A percentile compares a stretch with the other conserved stretches of the same genome.
Evolutionary conservation across 2,113 vertebrate species (phyloP).

Genomic region (Chinchilla lanigera): DNA sequence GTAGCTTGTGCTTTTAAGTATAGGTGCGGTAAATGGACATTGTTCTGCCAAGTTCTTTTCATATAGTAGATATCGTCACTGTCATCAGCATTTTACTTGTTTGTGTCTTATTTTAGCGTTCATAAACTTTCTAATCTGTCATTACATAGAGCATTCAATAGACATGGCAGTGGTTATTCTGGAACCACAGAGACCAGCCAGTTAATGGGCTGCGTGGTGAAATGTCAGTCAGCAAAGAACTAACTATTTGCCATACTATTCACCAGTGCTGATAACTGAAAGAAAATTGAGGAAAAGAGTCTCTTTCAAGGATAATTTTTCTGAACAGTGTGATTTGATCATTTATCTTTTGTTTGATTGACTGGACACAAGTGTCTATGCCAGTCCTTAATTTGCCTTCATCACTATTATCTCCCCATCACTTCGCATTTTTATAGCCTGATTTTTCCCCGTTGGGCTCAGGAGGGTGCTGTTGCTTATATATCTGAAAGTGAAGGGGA

Average conservation of each 20-base stretch:
- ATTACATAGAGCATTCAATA: not conserved
- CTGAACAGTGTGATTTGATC: not conserved
- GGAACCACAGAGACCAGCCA: not conserved
- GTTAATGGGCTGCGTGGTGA: not conserved
- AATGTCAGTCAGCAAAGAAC: not conserved
- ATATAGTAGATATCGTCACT: too few relatives aligned
- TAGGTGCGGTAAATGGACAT: not conserved
- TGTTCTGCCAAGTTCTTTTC: not conserved
- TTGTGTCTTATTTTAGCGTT: not conserved
- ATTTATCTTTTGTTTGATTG: not conserved
- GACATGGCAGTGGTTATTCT: not conserved
- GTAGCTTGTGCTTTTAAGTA: not conserved
- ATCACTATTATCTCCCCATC: not conserved
- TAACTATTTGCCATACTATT: not conserved
- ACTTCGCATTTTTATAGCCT: not conserved
- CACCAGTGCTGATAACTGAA: not conserved
- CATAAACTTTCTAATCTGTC: not conserved
- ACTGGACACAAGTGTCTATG: not conserved
- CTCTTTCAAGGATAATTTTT: not conserved
- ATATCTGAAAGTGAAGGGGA: conserved; percentile 10
- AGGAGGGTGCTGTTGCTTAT: conserved; percentile 79
- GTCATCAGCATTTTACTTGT: not conserved
- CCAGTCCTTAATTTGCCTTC: not conserved
- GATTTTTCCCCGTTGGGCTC: conserved; percentile 60
- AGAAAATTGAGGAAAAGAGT: not conserved